phyloP scores from a whole-genome alignment of 2,113 vertebrate species.

The Tupaia tana region DNA sequence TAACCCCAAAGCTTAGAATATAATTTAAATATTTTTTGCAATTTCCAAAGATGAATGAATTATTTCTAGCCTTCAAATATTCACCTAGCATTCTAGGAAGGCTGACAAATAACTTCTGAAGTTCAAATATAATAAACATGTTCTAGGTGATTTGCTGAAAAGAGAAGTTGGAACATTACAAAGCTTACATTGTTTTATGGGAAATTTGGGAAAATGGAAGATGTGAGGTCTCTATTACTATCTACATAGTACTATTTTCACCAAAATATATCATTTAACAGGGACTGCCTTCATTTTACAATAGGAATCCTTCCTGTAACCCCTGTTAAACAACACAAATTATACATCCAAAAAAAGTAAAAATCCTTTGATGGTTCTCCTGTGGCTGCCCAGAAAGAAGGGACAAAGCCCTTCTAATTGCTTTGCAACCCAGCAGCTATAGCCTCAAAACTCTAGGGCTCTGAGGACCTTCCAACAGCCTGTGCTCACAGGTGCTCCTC shows the following conservation, averaged over 20 bases:
- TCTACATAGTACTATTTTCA: constrained; percentile 45
- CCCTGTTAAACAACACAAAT: constrained; percentile 83
- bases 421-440: constrained; percentile 74
- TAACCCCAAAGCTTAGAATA: not conserved
- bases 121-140: not conserved
- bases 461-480: constrained; percentile 43
- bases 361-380: constrained; percentile 59
- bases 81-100: not conserved
- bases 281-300: constrained; percentile 65
- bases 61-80: not conserved
- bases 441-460: constrained; percentile 49
- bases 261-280: constrained; percentile 75
- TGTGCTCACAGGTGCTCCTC: constrained; percentile 65
- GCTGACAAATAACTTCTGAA: not conserved
- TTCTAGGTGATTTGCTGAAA: constrained; percentile 10
- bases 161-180: constrained; percentile 43
- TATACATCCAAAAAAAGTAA: constrained; percentile 74
- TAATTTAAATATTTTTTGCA: not conserved
- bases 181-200: not conserved
- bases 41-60: not conserved
- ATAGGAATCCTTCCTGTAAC: constrained; percentile 76
- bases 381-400: constrained; percentile 62
- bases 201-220: constrained; percentile 20
- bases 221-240: constrained; percentile 45
- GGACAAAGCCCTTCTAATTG: constrained; percentile 66